phyloP scores from a whole-genome alignment of 2,888 invertebrate genomes.

The Caenorhabditis sinica region DNA sequence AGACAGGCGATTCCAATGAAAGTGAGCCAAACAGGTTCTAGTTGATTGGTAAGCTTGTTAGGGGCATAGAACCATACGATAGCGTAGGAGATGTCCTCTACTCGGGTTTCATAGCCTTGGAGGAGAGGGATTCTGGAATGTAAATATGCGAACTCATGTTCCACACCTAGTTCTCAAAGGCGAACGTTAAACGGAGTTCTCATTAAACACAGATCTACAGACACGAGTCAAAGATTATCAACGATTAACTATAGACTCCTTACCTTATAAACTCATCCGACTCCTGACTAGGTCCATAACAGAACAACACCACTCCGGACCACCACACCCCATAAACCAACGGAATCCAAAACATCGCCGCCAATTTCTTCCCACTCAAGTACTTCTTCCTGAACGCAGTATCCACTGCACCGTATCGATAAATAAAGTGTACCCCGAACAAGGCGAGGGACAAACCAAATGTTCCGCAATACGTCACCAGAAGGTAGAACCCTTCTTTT shows the following conservation, averaged over 20 bases:
- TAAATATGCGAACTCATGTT: no score
- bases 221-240: no score
- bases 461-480: neutral
- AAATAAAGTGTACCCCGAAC: conserved; percentile 37
- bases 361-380: neutral
- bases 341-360: neutral
- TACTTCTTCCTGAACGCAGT: neutral
- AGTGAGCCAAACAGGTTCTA: neutral
- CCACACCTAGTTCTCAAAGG: no score
- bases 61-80: neutral
- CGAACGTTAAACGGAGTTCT: no score
- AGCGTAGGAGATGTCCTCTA: conserved; percentile 13
- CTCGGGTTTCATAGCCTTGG: neutral
- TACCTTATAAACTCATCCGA: neutral
- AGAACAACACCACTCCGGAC: neutral
- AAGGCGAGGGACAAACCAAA: neutral
- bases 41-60: neutral
- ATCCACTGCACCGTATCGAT: conserved; percentile 24
- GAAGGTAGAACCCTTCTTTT: neutral
- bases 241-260: no score
- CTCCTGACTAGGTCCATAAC: neutral
- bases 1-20: neutral
- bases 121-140: neutral
- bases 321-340: neutral
- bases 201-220: no score